phyloP scores from a whole-genome alignment of 2,888 invertebrate species.

The Morpho deidamia region DNA sequence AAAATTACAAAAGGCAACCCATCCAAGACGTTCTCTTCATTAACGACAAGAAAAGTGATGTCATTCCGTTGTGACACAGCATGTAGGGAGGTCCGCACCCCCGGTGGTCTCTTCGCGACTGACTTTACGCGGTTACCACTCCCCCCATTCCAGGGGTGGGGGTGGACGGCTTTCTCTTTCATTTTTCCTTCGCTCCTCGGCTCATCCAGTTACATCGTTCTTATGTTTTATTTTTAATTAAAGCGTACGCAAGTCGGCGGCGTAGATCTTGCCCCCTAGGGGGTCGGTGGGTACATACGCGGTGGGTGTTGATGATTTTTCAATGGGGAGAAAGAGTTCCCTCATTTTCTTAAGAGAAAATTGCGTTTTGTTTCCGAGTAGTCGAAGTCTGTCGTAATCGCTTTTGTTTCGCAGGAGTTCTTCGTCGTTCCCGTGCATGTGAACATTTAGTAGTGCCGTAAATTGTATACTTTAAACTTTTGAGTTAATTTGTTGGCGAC shows the following conservation, averaged over 20 bases:
- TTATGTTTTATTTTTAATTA: constrained; percentile 80
- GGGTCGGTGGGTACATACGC: constrained; percentile 62
- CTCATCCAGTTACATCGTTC: constrained; percentile 80
- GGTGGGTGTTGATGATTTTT: constrained; percentile 79
- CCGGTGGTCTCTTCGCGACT: constrained; percentile 65
- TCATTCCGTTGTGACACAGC: constrained; percentile 73
- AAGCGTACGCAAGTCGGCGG: constrained; percentile 78
- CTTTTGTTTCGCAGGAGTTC: constrained; percentile 73
- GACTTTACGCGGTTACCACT: constrained; percentile 60
- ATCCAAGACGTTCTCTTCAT: constrained; percentile 73
- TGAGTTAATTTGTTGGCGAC: constrained; percentile 51
- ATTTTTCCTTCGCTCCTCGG: constrained; percentile 79
- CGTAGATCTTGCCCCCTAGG: constrained; percentile 66
- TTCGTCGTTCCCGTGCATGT: constrained; percentile 58
- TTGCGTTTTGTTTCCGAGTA: constrained; percentile 79
- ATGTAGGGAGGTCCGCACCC: constrained; percentile 61
- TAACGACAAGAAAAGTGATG: constrained; percentile 77
- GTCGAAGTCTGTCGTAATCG: constrained; percentile 78
- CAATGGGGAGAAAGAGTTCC: constrained; percentile 79
- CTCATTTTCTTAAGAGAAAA: constrained; percentile 80
- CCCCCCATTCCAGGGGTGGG: constrained; percentile 41
- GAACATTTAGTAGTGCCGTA: constrained; percentile 51
- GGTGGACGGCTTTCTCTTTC: constrained; percentile 77
- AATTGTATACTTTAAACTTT: constrained; percentile 73
- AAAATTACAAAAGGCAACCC: constrained; percentile 36